phyloP scores from a whole-genome alignment of 2,888 invertebrate species.

The Yponomeuta cagnagella region DNA sequence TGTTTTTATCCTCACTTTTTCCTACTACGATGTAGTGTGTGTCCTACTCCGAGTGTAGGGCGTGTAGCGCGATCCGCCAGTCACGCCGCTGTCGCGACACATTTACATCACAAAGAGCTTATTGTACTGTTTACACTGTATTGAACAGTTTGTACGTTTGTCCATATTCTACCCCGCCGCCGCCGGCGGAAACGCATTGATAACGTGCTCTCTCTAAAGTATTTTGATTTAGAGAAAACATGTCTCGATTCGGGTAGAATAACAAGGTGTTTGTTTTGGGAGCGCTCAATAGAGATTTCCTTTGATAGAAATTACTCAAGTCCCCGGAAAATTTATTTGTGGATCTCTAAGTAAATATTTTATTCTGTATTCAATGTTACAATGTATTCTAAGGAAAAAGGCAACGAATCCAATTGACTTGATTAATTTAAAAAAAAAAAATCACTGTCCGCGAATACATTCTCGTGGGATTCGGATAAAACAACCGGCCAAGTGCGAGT shows the following conservation, averaged over 20 bases:
- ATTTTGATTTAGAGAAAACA: not conserved
- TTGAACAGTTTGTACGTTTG: not conserved
- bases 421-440: no score
- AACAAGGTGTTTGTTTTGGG: not conserved
- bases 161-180: not conserved
- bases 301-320: not conserved
- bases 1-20: no score
- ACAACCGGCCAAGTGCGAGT: no score
- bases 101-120: not conserved
- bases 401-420: no score
- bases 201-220: not conserved
- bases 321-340: no score
- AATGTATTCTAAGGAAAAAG: no score
- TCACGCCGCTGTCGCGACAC: not conserved
- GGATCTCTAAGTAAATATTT: no score
- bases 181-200: not conserved
- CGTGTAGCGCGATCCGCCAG: not conserved
- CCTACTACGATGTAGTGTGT: no score
- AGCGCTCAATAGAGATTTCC: not conserved
- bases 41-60: no score
- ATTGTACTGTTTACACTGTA: not conserved
- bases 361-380: no score
- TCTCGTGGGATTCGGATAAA: no score
- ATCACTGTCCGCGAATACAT: no score
- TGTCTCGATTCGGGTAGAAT: not conserved